phyloP scores from a whole-genome alignment of 1,140 invertebrate genomes.

The Triops longicaudatus region DNA sequence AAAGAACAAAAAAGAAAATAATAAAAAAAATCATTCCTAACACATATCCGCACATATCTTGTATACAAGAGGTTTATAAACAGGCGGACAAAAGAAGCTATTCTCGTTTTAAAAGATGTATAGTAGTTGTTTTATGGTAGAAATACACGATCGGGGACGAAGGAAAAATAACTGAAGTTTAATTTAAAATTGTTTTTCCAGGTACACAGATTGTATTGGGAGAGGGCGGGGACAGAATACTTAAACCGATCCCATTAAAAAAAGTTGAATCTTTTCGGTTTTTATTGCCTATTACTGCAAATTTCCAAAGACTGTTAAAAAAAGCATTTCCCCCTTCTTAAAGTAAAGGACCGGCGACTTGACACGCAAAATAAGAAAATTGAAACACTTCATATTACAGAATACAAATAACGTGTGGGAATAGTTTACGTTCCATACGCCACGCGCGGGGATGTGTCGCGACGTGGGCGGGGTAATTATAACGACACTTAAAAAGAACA shows the following conservation, averaged over 20 bases:
- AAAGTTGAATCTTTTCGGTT: neutral
- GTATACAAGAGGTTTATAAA: neutral
- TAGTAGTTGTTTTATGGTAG: slow-evolving; percentile 8
- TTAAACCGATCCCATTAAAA: neutral
- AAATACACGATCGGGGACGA: neutral
- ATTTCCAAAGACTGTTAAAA: neutral
- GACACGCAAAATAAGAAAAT: neutral
- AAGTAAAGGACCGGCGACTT: neutral
- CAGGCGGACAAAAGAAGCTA: neutral
- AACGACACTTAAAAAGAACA: neutral
- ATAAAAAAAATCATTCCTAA: neutral
- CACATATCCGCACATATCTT: neutral
- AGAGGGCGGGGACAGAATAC: neutral
- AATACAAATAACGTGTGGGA: neutral
- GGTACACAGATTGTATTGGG: slow-evolving; percentile 11
- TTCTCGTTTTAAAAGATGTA: neutral
- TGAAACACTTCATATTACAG: neutral
- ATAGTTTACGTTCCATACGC: neutral
- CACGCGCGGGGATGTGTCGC: neutral
- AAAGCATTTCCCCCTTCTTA: neutral
- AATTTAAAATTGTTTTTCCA: neutral
- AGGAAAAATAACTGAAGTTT: neutral
- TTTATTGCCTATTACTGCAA: slow-evolving; percentile 9
- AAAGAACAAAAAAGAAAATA: neutral
- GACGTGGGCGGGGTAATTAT: neutral